These are phyloP conservation scores for Atrina japonica DNA, from an alignment of 2,888 invertebrate genomes.

Conservation along the genomic window DNA sequence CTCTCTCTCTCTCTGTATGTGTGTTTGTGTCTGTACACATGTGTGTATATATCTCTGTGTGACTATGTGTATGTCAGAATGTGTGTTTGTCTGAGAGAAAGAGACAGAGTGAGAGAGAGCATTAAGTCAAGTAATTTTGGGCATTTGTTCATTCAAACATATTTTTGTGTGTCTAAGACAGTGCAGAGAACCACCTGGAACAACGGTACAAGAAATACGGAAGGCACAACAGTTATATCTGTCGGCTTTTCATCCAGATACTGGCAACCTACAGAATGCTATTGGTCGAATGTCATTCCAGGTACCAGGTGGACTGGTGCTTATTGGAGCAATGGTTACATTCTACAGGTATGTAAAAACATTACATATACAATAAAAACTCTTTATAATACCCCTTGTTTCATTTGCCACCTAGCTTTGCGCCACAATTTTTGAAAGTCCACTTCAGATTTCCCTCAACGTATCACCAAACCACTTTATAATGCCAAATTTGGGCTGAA, in stretches of 20 bases:
- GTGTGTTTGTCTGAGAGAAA: background rate
- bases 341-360: constrained; percentile 87
- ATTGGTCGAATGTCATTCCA: constrained; percentile 98
- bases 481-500: no score
- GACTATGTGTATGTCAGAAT: no score
- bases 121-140: background rate
- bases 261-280: constrained; percentile 95
- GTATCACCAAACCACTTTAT: no score
- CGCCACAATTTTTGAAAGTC: no score
- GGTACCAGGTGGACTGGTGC: constrained; percentile 97
- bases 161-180: constrained; percentile 4
- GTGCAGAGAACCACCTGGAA: constrained; percentile 79
- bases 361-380: no score
- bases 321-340: constrained; percentile 97
- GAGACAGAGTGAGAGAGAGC: background rate
- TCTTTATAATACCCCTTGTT: no score
- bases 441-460: no score
- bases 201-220: constrained; percentile 91
- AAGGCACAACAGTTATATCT: constrained; percentile 94
- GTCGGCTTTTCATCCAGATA: constrained; percentile 98
- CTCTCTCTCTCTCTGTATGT: no score
- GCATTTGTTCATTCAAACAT: background rate
- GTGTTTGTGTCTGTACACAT: no score
- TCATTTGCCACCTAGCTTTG: no score
- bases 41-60: no score